These are phyloP conservation scores for Smittia sp. DNA, from an alignment of 2,888 invertebrate genomes.

Conservation along the genomic window DNA sequence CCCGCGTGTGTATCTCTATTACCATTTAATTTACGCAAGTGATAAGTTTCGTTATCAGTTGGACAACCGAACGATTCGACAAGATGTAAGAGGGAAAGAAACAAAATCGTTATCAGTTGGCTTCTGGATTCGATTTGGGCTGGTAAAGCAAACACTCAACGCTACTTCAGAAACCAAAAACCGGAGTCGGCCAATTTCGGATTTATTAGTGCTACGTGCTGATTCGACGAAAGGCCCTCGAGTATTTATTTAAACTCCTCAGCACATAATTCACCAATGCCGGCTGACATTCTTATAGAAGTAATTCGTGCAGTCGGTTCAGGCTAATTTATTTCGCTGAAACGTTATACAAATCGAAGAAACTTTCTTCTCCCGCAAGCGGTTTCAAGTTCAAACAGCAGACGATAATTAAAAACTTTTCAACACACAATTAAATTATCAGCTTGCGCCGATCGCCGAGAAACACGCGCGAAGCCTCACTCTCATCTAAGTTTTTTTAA, in stretches of 20 bases:
- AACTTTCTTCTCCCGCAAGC: background rate
- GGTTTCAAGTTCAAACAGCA: slow-evolving; percentile 35
- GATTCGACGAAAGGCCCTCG: no score
- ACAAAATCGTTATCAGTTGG: background rate
- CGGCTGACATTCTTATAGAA: no score
- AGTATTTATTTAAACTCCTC: no score
- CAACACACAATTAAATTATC: slow-evolving; percentile 38
- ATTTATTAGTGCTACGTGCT: background rate
- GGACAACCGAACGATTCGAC: background rate
- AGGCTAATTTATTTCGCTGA: background rate
- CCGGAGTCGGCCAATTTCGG: background rate
- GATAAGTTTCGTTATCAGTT: background rate
- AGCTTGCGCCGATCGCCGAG: background rate
- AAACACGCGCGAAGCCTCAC: background rate
- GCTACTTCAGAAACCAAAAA: background rate
- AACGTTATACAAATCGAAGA: background rate
- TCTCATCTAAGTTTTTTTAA: background rate
- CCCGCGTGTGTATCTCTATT: no score
- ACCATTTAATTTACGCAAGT: no score
- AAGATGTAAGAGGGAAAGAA: background rate
- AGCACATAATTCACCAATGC: no score
- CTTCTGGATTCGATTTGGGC: background rate
- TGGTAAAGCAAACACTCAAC: background rate
- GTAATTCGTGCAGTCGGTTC: no score
- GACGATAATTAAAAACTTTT: slow-evolving; percentile 27